Conservation (phyloP, 2,888 invertebrate species). For the Drosophila trichaetosa region DNA sequence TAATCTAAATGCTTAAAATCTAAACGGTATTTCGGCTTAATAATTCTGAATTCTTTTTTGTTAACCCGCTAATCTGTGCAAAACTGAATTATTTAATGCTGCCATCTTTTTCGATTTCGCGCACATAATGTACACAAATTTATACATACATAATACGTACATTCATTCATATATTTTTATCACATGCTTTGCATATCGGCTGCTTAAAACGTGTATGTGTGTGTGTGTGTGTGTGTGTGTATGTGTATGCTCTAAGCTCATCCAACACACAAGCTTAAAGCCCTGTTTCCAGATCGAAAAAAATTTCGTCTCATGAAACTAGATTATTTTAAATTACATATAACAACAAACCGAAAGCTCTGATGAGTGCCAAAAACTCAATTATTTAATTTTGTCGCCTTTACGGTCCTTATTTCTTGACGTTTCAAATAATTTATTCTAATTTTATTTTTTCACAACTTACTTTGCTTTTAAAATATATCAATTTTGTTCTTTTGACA, state of each 20-base stretch:
- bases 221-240: conserved; percentile 10
- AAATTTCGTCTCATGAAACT: neutral
- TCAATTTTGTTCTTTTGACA: too few relatives aligned
- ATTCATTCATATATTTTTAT: conserved; percentile 54
- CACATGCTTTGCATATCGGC: conserved; percentile 77
- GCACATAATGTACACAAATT: conserved; percentile 14
- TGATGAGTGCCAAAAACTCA: neutral
- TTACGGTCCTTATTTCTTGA: neutral
- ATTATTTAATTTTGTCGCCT: neutral
- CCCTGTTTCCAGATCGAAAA: neutral
- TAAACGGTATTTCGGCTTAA: neutral
- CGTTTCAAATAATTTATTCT: too few relatives aligned
- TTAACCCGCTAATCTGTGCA: conserved; percentile 35
- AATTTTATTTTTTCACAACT: too few relatives aligned
- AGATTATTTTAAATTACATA: neutral
- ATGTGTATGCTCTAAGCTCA: neutral
- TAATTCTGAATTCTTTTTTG: neutral
- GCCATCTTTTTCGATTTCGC: conserved; percentile 25
- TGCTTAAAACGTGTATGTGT: conserved; percentile 54
- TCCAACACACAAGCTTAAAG: neutral
- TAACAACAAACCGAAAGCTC: neutral
- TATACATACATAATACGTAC: conserved; percentile 30
- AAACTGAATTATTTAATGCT: conserved; percentile 57
- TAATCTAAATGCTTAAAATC: conserved; percentile 1
- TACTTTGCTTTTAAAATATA: too few relatives aligned